Evolutionary conservation across 2,113 vertebrate species (phyloP).

Genomic region (Corydoras sp.): DNA sequence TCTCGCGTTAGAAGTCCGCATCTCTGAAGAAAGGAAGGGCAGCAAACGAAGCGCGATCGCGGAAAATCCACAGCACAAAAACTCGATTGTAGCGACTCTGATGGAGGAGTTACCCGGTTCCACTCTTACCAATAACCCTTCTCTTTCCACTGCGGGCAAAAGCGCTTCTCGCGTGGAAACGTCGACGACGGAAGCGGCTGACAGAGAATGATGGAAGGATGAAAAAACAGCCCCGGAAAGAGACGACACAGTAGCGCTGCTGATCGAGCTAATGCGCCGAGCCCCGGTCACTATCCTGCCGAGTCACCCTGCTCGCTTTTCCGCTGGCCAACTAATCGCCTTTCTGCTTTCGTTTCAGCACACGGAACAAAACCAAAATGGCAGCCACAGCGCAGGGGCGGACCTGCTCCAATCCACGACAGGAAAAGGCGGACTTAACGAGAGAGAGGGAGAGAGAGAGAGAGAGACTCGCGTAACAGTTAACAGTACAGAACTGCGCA

Average conservation of each 20-base stretch:
- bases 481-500: no score
- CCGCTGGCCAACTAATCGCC: constrained; percentile 50
- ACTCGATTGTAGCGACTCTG: background rate
- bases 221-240: background rate
- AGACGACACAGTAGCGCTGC: constrained; percentile 20
- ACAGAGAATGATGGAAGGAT: constrained; percentile 31
- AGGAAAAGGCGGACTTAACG: constrained; percentile 51
- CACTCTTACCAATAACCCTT: constrained; percentile 76
- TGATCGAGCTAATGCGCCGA: constrained; percentile 24
- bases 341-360: constrained; percentile 62
- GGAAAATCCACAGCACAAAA: background rate
- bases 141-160: constrained; percentile 67
- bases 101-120: constrained; percentile 17
- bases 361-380: constrained; percentile 81
- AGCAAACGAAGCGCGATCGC: background rate
- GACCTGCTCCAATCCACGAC: constrained; percentile 53
- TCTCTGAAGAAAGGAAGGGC: background rate
- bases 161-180: constrained; percentile 62
- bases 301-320: constrained; percentile 67
- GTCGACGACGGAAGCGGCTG: constrained; percentile 43
- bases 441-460: background rate
- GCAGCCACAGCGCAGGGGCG: constrained; percentile 66
- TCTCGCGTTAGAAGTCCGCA: background rate
- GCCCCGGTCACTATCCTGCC: constrained; percentile 61
- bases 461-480: background rate